phyloP scores from a whole-genome alignment of 2,888 invertebrate species.

The Hesperia comma region DNA sequence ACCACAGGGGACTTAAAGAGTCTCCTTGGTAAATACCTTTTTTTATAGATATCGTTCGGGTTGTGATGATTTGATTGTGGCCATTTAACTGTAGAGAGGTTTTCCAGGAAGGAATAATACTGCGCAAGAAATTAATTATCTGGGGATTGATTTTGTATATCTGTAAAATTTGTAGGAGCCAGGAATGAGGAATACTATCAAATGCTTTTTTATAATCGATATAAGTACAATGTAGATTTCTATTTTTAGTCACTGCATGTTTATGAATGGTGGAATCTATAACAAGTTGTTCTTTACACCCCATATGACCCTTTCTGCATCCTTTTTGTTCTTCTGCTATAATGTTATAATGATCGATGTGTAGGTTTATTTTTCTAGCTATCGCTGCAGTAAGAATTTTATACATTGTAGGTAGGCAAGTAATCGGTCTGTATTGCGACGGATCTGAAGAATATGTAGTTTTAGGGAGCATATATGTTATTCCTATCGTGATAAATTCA shows the following conservation, averaged over 20 bases:
- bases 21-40: constrained; percentile 43
- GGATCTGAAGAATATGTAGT: constrained; percentile 25
- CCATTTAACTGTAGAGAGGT: constrained; percentile 26
- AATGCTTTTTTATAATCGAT: constrained; percentile 40
- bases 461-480: constrained; percentile 43
- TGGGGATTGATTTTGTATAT: constrained; percentile 38
- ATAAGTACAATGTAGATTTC: constrained; percentile 30
- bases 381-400: constrained; percentile 42
- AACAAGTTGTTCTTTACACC: neutral
- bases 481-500: constrained; percentile 38
- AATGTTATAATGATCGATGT: constrained; percentile 34
- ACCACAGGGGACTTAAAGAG: constrained; percentile 40
- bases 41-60: constrained; percentile 34
- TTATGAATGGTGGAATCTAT: constrained; percentile 15
- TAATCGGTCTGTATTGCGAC: constrained; percentile 44
- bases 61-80: constrained; percentile 19
- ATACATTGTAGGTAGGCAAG: constrained; percentile 44
- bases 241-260: constrained; percentile 22
- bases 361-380: constrained; percentile 30
- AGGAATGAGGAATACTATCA: constrained; percentile 40
- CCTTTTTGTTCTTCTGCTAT: constrained; percentile 39
- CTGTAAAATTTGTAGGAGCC: constrained; percentile 37
- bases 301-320: constrained; percentile 24
- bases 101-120: constrained; percentile 37
- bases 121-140: constrained; percentile 28